Conservation (phyloP, 1,140 invertebrate genomes). For the Listronotus oregonensis region DNA sequence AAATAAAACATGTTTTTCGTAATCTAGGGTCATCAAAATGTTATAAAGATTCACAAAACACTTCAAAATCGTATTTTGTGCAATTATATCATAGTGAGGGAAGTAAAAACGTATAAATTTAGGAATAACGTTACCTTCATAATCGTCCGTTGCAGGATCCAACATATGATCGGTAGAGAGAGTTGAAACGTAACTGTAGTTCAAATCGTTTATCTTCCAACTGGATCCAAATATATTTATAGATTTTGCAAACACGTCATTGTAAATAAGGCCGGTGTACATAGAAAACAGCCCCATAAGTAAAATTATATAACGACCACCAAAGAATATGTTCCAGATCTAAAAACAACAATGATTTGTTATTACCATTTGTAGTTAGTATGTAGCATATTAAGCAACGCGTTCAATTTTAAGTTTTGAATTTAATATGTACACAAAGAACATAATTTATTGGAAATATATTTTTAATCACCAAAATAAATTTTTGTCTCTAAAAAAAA, state of each 20-base stretch:
- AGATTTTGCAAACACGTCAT: conserved; percentile 97
- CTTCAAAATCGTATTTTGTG: too few species aligned
- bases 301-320: conserved; percentile 96
- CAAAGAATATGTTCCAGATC: conserved; percentile 98
- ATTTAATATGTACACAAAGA: too few species aligned
- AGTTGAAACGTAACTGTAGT: conserved; percentile 14
- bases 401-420: too few species aligned
- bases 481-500: too few species aligned
- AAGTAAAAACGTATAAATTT: background rate
- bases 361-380: too few species aligned
- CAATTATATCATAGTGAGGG: background rate
- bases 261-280: conserved; percentile 98
- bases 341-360: conserved; percentile 58
- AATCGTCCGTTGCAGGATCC: conserved; percentile 66
- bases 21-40: too few species aligned
- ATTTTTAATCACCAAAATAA: too few species aligned
- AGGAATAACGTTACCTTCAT: conserved; percentile 49
- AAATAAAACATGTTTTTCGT: too few species aligned
- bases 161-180: conserved; percentile 63
- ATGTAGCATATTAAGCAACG: too few species aligned
- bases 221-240: conserved; percentile 94
- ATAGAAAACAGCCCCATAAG: conserved; percentile 98
- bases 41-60: too few species aligned
- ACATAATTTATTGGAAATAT: too few species aligned
- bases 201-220: conserved; percentile 68